Conservation (phyloP, 2,797 vertebrate genomes). For the Brachymystax lenok region DNA sequence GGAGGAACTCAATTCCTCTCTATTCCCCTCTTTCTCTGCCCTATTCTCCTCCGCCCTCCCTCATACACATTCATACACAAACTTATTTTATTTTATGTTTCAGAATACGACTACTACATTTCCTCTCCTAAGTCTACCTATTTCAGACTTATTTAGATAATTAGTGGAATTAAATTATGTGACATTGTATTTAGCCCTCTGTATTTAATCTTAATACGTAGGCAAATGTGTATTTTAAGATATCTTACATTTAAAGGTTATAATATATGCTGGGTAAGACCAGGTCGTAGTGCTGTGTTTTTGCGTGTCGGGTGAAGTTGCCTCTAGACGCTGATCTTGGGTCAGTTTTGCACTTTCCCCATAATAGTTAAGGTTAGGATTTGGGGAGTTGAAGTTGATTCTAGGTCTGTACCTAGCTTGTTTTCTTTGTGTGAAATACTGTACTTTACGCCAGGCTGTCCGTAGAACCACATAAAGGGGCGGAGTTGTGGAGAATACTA, state of each 20-base stretch:
- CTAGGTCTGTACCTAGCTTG: conserved; percentile 21
- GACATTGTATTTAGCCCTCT: conserved; percentile 24
- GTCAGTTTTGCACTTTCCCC: neutral
- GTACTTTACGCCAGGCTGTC: conserved; percentile 37
- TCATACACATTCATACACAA: conserved; percentile 30
- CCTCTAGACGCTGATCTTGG: no score
- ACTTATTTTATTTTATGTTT: conserved; percentile 34
- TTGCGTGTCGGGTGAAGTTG: neutral
- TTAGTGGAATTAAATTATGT: conserved; percentile 48
- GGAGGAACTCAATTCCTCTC: neutral
- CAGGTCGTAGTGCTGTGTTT: neutral
- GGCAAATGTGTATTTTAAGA: conserved; percentile 35
- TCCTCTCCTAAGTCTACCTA: conserved; percentile 24
- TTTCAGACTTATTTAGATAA: conserved; percentile 48
- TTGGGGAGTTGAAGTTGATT: neutral
- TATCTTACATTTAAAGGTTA: conserved; percentile 42
- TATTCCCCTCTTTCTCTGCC: neutral
- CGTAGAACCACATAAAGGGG: conserved; percentile 34
- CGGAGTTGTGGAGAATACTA: conserved; percentile 49
- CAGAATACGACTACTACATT: conserved; percentile 29
- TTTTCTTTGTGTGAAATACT: conserved; percentile 61
- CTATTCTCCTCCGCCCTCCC: no score
- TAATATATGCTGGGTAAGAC: conserved; percentile 15
- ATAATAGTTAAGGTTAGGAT: neutral
- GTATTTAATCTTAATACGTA: neutral